Evolutionary conservation across 2,888 invertebrate species (phyloP).

Genomic region (Mallateleia sp.): DNA sequence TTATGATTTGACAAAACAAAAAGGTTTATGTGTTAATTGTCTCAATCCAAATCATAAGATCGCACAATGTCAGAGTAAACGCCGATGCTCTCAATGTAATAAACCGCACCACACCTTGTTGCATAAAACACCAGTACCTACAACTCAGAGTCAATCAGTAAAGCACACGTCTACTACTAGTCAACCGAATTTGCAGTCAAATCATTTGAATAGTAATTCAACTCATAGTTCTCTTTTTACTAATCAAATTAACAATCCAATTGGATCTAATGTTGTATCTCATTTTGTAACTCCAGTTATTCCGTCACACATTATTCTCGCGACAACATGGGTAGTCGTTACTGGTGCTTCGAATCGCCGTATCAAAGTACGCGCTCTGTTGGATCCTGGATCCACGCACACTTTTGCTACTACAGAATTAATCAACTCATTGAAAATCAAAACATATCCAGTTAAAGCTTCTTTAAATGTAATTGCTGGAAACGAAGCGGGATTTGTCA

Average conservation of each 20-base stretch:
- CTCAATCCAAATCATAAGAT: neutral
- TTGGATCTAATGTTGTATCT: neutral
- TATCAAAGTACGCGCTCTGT: conserved; percentile 12
- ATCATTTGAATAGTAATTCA: no score
- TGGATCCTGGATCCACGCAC: conserved; percentile 22
- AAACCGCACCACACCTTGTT: neutral
- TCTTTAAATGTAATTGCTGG: conserved; percentile 4
- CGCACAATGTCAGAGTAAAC: neutral
- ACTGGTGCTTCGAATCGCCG: neutral
- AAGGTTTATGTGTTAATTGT: neutral
- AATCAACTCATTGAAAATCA: neutral
- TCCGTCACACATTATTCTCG: neutral
- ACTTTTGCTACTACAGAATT: neutral
- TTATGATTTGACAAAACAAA: neutral
- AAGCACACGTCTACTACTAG: no score
- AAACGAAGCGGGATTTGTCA: neutral
- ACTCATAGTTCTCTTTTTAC: no score
- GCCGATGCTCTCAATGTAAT: neutral
- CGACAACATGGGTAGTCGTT: conserved; percentile 3
- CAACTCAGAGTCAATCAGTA: no score
- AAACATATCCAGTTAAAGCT: conserved; percentile 6
- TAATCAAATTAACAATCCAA: no score
- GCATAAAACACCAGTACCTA: neutral
- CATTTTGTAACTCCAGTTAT: neutral
- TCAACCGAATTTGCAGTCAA: no score